Evolutionary conservation across 2,888 invertebrate species (phyloP).

Genomic region (Scaptomyza tumidula): DNA sequence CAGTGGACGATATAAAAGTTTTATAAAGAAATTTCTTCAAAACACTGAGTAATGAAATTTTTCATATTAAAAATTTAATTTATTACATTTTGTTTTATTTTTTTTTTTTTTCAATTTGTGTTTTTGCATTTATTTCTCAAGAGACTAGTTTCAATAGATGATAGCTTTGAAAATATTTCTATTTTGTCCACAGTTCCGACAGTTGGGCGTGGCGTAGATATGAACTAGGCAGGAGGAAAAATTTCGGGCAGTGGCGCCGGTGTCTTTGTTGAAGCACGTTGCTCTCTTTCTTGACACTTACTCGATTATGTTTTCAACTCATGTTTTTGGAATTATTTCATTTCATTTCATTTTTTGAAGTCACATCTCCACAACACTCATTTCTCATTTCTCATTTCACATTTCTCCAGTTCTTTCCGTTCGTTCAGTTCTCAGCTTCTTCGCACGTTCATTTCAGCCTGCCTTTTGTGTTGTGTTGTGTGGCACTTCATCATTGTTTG

Average conservation of each 20-base stretch:
- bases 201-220: neutral
- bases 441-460: conserved; percentile 35
- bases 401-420: neutral
- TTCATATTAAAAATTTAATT: no score
- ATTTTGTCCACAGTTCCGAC: conserved; percentile 16
- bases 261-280: conserved; percentile 41
- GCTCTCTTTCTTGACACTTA: conserved; percentile 69
- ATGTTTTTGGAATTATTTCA: conserved; percentile 78
- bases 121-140: neutral
- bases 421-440: neutral
- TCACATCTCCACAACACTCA: neutral
- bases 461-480: conserved; percentile 14
- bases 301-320: conserved; percentile 74
- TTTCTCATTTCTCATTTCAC: conserved; percentile 7
- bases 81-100: no score
- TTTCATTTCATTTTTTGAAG: conserved; percentile 69
- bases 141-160: no score
- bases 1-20: neutral
- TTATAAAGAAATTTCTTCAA: neutral
- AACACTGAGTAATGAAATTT: neutral
- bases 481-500: conserved; percentile 62
- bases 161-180: neutral
- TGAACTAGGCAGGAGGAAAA: conserved; percentile 9
- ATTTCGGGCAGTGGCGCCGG: neutral
- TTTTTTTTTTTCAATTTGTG: no score